Percentiles rank a stretch among this genome's conserved stretches.
These are phyloP conservation scores for Cathartes aura DNA, from an alignment of 2,113 vertebrate genomes.

Conservation along the genomic window DNA sequence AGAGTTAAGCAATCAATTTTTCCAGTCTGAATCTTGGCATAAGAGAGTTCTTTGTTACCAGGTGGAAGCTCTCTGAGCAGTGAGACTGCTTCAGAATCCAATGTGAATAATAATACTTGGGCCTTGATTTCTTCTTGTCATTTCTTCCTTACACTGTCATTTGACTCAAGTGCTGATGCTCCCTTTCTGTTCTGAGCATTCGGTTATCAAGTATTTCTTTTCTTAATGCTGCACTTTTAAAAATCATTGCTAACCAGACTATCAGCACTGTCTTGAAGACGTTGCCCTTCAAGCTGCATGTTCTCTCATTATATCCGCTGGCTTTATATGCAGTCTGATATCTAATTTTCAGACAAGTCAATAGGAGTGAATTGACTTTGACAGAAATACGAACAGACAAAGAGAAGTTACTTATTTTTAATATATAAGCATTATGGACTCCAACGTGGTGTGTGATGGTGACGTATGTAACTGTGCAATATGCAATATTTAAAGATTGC, in stretches of 20 bases:
- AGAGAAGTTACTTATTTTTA: not conserved
- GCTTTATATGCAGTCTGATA: not conserved
- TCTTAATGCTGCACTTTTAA: not conserved
- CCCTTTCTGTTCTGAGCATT: not conserved
- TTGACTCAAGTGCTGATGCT: not conserved
- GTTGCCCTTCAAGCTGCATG: rapidly evolving
- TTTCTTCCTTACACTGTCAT: not conserved
- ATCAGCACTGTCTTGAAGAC: not conserved
- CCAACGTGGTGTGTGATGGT: rapidly evolving
- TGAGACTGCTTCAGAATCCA: not conserved
- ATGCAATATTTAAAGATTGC: not conserved
- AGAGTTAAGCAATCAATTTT: not conserved
- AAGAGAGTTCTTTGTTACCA: not conserved
- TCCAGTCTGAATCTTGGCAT: not conserved
- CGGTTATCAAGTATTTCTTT: not conserved
- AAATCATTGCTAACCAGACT: not conserved
- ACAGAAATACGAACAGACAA: not conserved
- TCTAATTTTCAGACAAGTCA: not conserved
- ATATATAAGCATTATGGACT: not conserved
- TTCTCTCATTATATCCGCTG: not conserved
- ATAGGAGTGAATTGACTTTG: not conserved
- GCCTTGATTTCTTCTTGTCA: constrained; percentile 4
- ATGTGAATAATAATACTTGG: not conserved
- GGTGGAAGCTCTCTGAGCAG: constrained; percentile 17
- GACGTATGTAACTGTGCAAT: not conserved